Evolutionary conservation across 2,888 invertebrate genomes (phyloP), one percentile per base, ranked within the genome.

Genomic region (Drosophila borborema): DNA sequence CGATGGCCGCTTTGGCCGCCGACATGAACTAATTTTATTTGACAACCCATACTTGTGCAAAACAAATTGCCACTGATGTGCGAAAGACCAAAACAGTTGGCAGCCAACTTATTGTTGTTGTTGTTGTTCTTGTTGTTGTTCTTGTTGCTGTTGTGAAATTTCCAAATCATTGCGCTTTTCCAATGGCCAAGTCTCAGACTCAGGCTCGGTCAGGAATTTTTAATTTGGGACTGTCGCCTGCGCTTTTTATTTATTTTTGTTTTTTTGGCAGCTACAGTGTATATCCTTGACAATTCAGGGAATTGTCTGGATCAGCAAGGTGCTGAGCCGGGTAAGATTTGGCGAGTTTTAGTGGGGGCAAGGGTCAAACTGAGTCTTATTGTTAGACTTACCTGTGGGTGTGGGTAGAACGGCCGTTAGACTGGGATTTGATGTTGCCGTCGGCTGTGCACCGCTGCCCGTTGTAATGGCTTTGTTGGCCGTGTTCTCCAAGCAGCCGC

Each of bases 61-160:
- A 91, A 85, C 92, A 91, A 91, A 91, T 91, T 91, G 91, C 92
- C 90, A 91, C 91, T 91, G 91, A 91, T 91, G 91, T 91, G 91
- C 90, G 92, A 91, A 91, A 84, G 89, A 86, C 84, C 86, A 83
- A 88, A 86, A 90, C 81, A 82, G 81, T 70, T 77, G 76, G 68
- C 88, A 90, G 81, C 78, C 64, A 48, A 63, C 58, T 28, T 28
- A 41, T 55, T 55, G 28, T 55, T 55, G 54, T 54, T 54, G 68
- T 55, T 55, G 28, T 28, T 41, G 54, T 54, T 40, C 62, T 36
- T 68, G 74, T 36, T 68, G 74, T 76, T 68, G 71, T 75, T 74
- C 68, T 79, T 76, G 73, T 72, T 79, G 78, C 77, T 83, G 77
- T 84, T 80, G 74, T 80, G 80, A 80, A 91, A 89, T 91, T 91